These are phyloP conservation scores for Eupeodes corollae DNA, from an alignment of 1,140 invertebrate genomes.

Conservation along the genomic window DNA sequence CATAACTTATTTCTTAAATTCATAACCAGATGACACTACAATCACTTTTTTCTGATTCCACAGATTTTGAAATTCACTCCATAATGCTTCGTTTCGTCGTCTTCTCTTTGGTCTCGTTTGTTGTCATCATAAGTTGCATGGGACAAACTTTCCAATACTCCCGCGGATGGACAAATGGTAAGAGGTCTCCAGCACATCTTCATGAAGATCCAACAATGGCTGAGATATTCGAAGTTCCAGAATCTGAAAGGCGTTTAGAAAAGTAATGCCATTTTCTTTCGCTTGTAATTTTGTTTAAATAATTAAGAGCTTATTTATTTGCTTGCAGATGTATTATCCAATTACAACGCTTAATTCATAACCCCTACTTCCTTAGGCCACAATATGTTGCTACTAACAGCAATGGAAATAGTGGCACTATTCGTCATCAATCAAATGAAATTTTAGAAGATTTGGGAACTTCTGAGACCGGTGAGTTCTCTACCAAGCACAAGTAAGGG, in stretches of 20 bases:
- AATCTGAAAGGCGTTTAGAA: slow-evolving; percentile 19
- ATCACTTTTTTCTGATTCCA: no score
- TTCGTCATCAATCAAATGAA: slow-evolving; percentile 27
- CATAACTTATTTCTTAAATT: no score
- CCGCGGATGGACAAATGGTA: slow-evolving; percentile 62
- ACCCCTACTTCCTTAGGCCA: slow-evolving; percentile 15
- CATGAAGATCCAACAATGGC: slow-evolving; percentile 14
- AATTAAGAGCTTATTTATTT: not conserved
- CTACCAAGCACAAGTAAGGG: no score
- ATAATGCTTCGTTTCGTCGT: slow-evolving; percentile 25
- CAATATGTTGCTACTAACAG: not conserved
- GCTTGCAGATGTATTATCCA: slow-evolving; percentile 38
- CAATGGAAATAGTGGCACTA: not conserved
- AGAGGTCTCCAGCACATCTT: slow-evolving; percentile 38
- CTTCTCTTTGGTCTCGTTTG: slow-evolving; percentile 25
- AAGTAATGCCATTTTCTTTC: slow-evolving; percentile 16
- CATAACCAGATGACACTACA: no score
- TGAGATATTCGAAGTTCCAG: slow-evolving; percentile 22
- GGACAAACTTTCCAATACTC: slow-evolving; percentile 62
- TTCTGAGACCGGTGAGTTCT: no score
- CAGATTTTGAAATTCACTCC: slow-evolving; percentile 26
- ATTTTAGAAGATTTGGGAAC: slow-evolving; percentile 19
- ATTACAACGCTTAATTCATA: slow-evolving; percentile 40
- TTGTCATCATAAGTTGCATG: slow-evolving; percentile 26
- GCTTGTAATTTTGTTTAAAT: not conserved